phyloP scores from a whole-genome alignment of 2,888 invertebrate species.

The Eupelmus urozonus region DNA sequence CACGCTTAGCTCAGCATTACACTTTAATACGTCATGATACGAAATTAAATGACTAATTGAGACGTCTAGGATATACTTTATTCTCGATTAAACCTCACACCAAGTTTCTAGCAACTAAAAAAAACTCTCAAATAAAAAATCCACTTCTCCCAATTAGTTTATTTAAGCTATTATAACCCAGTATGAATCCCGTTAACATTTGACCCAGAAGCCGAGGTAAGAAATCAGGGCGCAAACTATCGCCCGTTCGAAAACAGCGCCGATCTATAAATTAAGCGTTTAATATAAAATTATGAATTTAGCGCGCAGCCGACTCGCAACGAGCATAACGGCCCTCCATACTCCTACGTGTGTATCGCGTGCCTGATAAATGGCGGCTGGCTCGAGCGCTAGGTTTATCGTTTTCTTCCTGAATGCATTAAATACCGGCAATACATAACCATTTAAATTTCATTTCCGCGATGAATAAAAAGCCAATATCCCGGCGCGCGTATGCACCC shows the following conservation, averaged over 20 bases:
- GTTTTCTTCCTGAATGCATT: conserved; percentile 56
- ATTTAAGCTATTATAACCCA: no score
- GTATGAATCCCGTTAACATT: no score
- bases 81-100: no score
- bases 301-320: background rate
- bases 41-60: no score
- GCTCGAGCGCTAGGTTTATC: conserved; percentile 41
- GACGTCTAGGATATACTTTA: no score
- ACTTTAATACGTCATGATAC: background rate
- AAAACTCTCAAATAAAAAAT: no score
- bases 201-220: no score
- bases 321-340: background rate
- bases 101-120: no score
- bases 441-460: conserved; percentile 56
- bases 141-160: no score
- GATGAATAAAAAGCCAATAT: conserved; percentile 51
- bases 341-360: conserved; percentile 35
- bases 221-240: background rate
- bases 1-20: background rate
- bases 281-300: conserved; percentile 56
- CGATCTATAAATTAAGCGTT: conserved; percentile 49
- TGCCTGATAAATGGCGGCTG: conserved; percentile 46
- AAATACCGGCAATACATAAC: conserved; percentile 53
- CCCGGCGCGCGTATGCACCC: background rate
- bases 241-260: background rate